phyloP scores from a whole-genome alignment of 1,140 invertebrate genomes.

The Polypedilum vanderplanki region DNA sequence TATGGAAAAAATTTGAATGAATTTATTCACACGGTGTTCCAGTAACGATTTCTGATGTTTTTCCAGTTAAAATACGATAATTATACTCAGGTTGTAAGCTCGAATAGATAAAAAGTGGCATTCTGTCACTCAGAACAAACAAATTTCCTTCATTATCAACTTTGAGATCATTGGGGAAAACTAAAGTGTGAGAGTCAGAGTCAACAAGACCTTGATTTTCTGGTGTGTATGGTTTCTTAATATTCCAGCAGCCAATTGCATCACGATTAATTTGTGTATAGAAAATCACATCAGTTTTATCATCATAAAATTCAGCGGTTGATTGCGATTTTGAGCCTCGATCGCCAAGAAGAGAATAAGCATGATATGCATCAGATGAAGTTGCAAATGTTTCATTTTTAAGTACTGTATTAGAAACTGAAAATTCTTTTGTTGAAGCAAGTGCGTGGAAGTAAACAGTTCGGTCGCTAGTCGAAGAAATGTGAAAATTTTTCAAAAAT shows the following conservation, averaged over 20 bases:
- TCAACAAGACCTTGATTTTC: conserved; percentile 60
- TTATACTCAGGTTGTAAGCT: conserved; percentile 53
- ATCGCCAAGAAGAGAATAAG: conserved; percentile 63
- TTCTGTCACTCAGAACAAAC: conserved; percentile 60
- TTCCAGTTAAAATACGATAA: conserved; percentile 54
- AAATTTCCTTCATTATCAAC: conserved; percentile 52
- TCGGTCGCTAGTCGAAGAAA: conserved; percentile 47
- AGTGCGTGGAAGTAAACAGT: conserved; percentile 70
- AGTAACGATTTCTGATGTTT: conserved; percentile 50
- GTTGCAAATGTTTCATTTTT: conserved; percentile 57
- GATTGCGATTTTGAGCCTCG: conserved; percentile 63
- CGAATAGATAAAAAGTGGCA: conserved; percentile 55
- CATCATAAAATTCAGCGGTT: conserved; percentile 63
- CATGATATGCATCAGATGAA: conserved; percentile 54
- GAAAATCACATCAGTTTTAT: conserved; percentile 61
- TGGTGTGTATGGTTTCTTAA: conserved; percentile 52
- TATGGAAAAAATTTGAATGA: too few relatives aligned
- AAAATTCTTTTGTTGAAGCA: conserved; percentile 66
- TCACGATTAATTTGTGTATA: conserved; percentile 61
- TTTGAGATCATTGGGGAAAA: conserved; percentile 64
- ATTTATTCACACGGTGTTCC: conserved; percentile 47
- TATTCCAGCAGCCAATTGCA: conserved; percentile 64
- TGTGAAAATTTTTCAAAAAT: neutral
- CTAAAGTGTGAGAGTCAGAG: conserved; percentile 53
- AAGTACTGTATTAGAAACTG: conserved; percentile 59